These are phyloP conservation scores for Apamea anceps DNA, from an alignment of 2,888 invertebrate species.

Conservation along the genomic window DNA sequence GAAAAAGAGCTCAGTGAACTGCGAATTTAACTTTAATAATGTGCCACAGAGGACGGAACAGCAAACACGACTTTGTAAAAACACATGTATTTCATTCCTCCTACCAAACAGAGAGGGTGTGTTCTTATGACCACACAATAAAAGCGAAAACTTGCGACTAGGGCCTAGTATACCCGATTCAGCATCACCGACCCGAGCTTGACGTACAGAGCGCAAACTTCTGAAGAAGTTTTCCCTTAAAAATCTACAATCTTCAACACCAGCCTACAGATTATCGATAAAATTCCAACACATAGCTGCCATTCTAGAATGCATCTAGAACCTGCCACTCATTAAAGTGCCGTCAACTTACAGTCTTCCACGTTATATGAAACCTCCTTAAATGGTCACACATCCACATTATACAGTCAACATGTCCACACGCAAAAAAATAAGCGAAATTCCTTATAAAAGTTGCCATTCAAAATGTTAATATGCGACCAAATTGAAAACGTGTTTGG, in stretches of 20 bases:
- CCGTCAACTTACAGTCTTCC: constrained; percentile 32
- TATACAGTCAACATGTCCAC: constrained; percentile 45
- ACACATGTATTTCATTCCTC: background rate
- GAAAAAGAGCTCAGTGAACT: constrained; percentile 32
- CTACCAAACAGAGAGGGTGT: background rate
- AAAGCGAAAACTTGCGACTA: background rate
- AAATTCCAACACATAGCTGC: constrained; percentile 46
- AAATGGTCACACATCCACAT: constrained; percentile 44
- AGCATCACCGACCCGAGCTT: background rate
- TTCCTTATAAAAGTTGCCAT: constrained; percentile 54
- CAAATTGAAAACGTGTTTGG: constrained; percentile 43
- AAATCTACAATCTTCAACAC: constrained; percentile 1
- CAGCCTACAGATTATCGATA: constrained; percentile 13
- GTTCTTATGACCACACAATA: background rate
- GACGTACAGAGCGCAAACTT: background rate
- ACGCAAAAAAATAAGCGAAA: constrained; percentile 52
- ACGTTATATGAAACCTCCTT: constrained; percentile 48
- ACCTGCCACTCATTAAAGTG: constrained; percentile 44
- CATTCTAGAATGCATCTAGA: constrained; percentile 42
- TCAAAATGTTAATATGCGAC: constrained; percentile 54
- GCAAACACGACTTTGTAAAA: background rate
- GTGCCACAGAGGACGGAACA: background rate
- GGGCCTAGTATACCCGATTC: background rate
- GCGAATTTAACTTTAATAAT: constrained; percentile 21
- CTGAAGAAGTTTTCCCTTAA: background rate